Base-by-base conservation (phyloP, 2,797 vertebrate species). In the Paguma larvata region DNA sequence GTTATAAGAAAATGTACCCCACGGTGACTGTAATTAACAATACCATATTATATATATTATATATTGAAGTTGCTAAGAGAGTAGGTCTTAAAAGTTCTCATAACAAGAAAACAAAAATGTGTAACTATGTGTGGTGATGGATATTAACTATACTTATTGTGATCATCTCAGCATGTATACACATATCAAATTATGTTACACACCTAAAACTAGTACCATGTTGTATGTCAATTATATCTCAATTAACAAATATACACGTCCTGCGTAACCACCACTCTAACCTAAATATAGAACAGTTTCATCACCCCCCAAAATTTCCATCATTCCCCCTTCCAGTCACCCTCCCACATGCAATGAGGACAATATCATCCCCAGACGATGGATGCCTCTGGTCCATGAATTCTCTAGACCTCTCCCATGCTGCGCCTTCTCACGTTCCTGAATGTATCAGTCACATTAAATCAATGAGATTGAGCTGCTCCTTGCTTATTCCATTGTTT, bases 61-160 rank as follows among this genome's bases (percentile, higher is more conserved):
- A n/a, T n/a, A n/a, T 85, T 34, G 41, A 75, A 41, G 46, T 67
- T 75, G n/a, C 27, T 65, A 12, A 18, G 34, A 77, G 19, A 62
- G 48, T 70, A n/a, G 51, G 18, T 53, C 51, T 80, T 90, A 91
- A 68, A 68, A 83, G 30, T 72, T 72, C 14, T 67, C 46, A 85
- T 68, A 11, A 85, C 21, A 78, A 83, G 65, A 46, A 77, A 93
- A 44, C 25, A 92, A 92, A 92, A 44, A 27, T 92, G 63, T 91
- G 30, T 82, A 48, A 70, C 14, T 44, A 16, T 48, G 23, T 53
- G n/a, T 70, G 19, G 14, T 93, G 48, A 67, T 86, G 38, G 62
- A 78, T 78, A 38, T 85, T 68, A 59, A 83, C 16, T 44, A 82
- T 56, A 91, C 11, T 62, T 70, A 65, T 34, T n/a, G 65, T 34